Evolutionary conservation across 2,113 vertebrate species (phyloP), one percentile per base, ranked within the genome.

Genomic region (Clupea harengus): DNA sequence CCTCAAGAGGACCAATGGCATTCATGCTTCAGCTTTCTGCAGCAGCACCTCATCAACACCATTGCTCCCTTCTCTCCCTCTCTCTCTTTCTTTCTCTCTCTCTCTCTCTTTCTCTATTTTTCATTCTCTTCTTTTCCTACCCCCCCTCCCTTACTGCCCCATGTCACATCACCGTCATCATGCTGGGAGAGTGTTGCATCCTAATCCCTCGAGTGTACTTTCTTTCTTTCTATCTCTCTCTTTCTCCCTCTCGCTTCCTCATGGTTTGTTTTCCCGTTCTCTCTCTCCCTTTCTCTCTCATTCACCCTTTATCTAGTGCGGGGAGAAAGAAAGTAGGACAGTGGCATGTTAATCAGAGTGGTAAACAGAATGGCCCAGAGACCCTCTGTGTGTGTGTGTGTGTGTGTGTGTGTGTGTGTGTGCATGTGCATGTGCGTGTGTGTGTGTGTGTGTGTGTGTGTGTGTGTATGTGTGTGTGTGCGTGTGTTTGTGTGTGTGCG

Each of bases 331-430:
- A 78, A 78, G 28, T 78, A 78, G 72, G 72, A 78, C 72, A 78
- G 32, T 39, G 72, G 72, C 72, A 78, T 78, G 72, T 78, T 78
- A 78, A 78, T 78, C 72, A 78, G 72, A 78, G 72, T 78, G 72
- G 72, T 78, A 78, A 78, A 78, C 72, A 78, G 32, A 39, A 78
- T 78, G 72, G 28, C 72, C 15, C 11, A 78, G 72, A 78, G 72
- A 78, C 32, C 72, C 72, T 64, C 60, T 64, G 60, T 22, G 3
- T 60, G 25, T 72, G 67, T 75, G 25, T 32, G 25, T 72, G 64
- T 28, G 25, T 13, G 13, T 72, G n/a, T 67, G 64, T 15, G 67
- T 75, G 67, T 75, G 67, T 39, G 13, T 22, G 67, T 75, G 67
- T 78, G 10, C 39, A 1, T 78, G 72, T 64, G 20, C 25, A 22